phyloP scores from a whole-genome alignment of 2,797 vertebrate genomes.

The Echiichthys vipera region DNA sequence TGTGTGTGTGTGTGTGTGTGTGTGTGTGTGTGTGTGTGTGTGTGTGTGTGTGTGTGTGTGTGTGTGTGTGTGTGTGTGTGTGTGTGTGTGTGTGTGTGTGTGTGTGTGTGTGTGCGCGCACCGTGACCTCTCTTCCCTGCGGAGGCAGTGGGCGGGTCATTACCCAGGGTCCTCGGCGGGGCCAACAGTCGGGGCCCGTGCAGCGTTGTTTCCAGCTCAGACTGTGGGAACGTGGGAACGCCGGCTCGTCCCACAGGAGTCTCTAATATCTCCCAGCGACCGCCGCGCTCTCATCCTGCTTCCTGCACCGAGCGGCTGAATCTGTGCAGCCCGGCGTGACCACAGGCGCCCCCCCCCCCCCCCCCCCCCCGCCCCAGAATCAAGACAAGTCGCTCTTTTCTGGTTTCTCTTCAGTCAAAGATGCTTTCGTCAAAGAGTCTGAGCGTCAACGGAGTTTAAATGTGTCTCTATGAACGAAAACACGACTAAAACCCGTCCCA shows the following conservation, averaged over 20 bases:
- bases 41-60: slow-evolving; percentile 60
- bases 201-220: slow-evolving; percentile 76
- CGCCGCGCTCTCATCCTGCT: slow-evolving; percentile 68
- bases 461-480: too few relatives aligned
- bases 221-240: slow-evolving; percentile 86
- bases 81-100: background rate
- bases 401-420: background rate
- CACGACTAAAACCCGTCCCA: too few relatives aligned
- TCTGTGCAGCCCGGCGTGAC: too few relatives aligned
- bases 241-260: slow-evolving; percentile 65
- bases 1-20: slow-evolving; percentile 9
- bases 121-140: slow-evolving; percentile 80
- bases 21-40: slow-evolving; percentile 1
- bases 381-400: slow-evolving; percentile 12
- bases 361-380: slow-evolving; percentile 71
- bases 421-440: background rate
- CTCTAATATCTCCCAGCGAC: slow-evolving; percentile 57
- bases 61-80: too few relatives aligned
- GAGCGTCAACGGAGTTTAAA: too few relatives aligned
- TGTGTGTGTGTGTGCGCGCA: slow-evolving; percentile 58
- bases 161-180: slow-evolving; percentile 71
- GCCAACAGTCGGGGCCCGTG: slow-evolving; percentile 79
- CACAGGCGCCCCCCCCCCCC: too few relatives aligned
- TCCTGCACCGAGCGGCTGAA: slow-evolving; percentile 81
- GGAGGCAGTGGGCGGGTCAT: slow-evolving; percentile 66